These are phyloP conservation scores for Formica selysi DNA, from an alignment of 1,140 invertebrate species.

Conservation along the genomic window DNA sequence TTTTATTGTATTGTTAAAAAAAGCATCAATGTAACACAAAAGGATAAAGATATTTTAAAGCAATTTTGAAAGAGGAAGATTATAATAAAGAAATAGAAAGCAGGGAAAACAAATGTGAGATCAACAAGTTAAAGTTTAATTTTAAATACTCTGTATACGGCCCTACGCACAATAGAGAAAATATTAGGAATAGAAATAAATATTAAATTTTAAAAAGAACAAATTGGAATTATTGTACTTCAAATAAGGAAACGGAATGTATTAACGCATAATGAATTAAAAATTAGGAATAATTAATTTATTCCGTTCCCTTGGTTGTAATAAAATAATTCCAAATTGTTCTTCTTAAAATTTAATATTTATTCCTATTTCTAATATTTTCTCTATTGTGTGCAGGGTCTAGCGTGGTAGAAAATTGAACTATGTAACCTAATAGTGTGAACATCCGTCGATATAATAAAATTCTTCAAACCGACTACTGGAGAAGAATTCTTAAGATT, in stretches of 20 bases:
- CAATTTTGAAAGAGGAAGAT: background rate
- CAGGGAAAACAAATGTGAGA: background rate
- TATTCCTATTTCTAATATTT: no score
- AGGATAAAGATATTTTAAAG: background rate
- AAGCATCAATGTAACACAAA: background rate
- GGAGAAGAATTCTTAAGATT: background rate
- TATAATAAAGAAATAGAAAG: background rate
- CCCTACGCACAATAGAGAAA: no score
- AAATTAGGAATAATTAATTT: no score
- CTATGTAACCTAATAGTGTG: background rate
- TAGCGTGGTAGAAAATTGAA: slow-evolving; percentile 16
- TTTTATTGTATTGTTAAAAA: background rate
- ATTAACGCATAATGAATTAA: no score
- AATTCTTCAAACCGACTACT: slow-evolving; percentile 1
- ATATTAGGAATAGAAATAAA: no score
- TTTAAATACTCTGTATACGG: background rate
- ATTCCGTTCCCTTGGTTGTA: no score
- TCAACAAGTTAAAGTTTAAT: background rate
- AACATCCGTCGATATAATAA: background rate
- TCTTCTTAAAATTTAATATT: no score
- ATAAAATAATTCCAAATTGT: no score
- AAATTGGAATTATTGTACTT: no score
- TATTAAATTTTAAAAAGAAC: no score
- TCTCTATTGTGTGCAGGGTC: no score
- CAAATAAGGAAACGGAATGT: no score